Evolutionary conservation across 2,113 vertebrate species (phyloP), one percentile per base, ranked within the genome.

Genomic region (Athene noctua): DNA sequence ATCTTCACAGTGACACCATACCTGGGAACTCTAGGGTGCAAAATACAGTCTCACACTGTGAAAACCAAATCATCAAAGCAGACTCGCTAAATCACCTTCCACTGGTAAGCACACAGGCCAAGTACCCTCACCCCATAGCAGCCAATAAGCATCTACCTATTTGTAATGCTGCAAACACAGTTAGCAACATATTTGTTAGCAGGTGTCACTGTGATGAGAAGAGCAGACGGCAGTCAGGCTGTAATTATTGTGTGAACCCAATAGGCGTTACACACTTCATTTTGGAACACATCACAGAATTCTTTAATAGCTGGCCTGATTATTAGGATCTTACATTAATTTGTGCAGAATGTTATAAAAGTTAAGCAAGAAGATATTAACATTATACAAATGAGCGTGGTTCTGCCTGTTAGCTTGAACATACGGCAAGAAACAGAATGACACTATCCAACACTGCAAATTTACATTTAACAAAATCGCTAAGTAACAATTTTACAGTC

Each of bases 401-500:
- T 95, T 98, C 96, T 97, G 96, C 92, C 89, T 97, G 96, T 90
- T 97, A 97, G 95, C 93, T 97, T 73, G 96, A 97, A 98, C 97
- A 96, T 97, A 97, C 92, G 94, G 96, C 96, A 97, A 96, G 94
- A 97, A 97, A 90, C 88, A 97, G 97, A 98, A 95, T 97, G 97
- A 97, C 98, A 96, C 97, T 95, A 97, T 73, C 97, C 91, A 97
- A 94, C 96, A 93, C 95, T 97, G 92, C 80, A 88, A 97, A 98
- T 97, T 98, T 98, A 97, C 97, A 97, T 98, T 97, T 98, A 97
- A 97, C 91, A 97, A 97, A 98, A 98, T 95, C 95, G 36, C 97
- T 97, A 98, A 97, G 97, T 97, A 97, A 97, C 97, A 97, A 98
- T 98, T 98, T 98, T 97, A 97, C 98, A 98, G 97, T 98, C 97